Conservation (phyloP, 2,888 invertebrate species). For the Mythimna pallens region DNA sequence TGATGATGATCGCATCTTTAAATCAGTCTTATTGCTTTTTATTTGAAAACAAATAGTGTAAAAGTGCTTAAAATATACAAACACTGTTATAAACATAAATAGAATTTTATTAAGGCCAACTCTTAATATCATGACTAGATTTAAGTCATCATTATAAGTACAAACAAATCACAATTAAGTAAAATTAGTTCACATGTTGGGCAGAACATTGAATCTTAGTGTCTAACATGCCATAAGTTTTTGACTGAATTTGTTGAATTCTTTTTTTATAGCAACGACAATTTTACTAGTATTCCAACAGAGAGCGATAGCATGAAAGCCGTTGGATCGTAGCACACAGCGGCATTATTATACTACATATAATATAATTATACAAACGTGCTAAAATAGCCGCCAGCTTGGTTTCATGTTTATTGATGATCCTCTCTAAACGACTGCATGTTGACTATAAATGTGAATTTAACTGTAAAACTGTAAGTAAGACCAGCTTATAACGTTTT, state of each 20-base stretch:
- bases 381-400: slow-evolving; percentile 38
- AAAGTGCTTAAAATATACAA: slow-evolving; percentile 47
- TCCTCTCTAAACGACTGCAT: slow-evolving; percentile 19
- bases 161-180: slow-evolving; percentile 66
- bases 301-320: slow-evolving; percentile 69
- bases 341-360: slow-evolving; percentile 47
- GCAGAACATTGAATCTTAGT: slow-evolving; percentile 73
- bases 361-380: slow-evolving; percentile 32
- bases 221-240: slow-evolving; percentile 65
- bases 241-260: slow-evolving; percentile 38
- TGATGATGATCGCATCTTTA: slow-evolving; percentile 54
- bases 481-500: slow-evolving; percentile 24
- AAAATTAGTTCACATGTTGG: slow-evolving; percentile 53
- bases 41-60: slow-evolving; percentile 43
- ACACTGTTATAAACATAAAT: slow-evolving; percentile 33
- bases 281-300: slow-evolving; percentile 63
- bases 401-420: slow-evolving; percentile 9
- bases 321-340: slow-evolving; percentile 70
- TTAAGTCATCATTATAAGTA: slow-evolving; percentile 76
- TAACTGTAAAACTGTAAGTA: slow-evolving; percentile 25
- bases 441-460: slow-evolving; percentile 10
- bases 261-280: slow-evolving; percentile 32
- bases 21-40: slow-evolving; percentile 73
- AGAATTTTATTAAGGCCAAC: slow-evolving; percentile 65
- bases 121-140: slow-evolving; percentile 80